Evolutionary conservation across 53 echinoderm and acorn worm species (phyloP).

Genomic region (Holothuria scabra): DNA sequence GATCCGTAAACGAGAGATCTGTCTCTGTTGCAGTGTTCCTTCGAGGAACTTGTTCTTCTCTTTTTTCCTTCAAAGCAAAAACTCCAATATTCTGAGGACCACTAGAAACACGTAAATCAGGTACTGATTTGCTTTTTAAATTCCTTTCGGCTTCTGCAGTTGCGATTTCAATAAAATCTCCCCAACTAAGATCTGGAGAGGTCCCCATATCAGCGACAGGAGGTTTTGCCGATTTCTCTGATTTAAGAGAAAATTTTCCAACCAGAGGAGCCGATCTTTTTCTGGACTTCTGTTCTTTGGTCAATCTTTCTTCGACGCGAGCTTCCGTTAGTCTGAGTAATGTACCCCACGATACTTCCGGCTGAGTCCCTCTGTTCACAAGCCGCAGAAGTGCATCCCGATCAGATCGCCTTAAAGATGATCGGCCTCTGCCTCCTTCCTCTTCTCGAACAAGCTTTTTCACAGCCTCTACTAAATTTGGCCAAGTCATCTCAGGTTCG

Average conservation of each 20-base stretch:
- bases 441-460: constrained; percentile 17
- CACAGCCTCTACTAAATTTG: constrained; percentile 6
- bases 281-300: background rate
- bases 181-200: constrained; percentile 62
- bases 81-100: constrained; percentile 27
- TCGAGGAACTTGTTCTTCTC: background rate
- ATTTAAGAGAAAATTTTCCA: constrained; percentile 31
- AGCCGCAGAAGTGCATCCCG: background rate
- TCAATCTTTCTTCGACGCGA: constrained; percentile 15
- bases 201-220: constrained; percentile 43
- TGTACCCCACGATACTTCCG: constrained; percentile 30
- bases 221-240: constrained; percentile 31
- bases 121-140: constrained; percentile 39
- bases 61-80: constrained; percentile 24
- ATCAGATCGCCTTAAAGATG: constrained; percentile 6
- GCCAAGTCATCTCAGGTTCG: constrained; percentile 24
- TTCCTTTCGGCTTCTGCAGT: constrained; percentile 56
- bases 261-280: constrained; percentile 24
- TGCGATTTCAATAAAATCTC: constrained; percentile 58
- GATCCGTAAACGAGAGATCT: constrained; percentile 32
- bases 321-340: constrained; percentile 24
- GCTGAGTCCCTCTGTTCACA: constrained; percentile 1
- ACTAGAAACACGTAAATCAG: constrained; percentile 2
- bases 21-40: constrained; percentile 38
- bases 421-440: constrained; percentile 5